Evolutionary conservation across 2,888 invertebrate genomes (phyloP), one percentile per base, ranked within the genome.

Genomic region (Cloeon dipterum): DNA sequence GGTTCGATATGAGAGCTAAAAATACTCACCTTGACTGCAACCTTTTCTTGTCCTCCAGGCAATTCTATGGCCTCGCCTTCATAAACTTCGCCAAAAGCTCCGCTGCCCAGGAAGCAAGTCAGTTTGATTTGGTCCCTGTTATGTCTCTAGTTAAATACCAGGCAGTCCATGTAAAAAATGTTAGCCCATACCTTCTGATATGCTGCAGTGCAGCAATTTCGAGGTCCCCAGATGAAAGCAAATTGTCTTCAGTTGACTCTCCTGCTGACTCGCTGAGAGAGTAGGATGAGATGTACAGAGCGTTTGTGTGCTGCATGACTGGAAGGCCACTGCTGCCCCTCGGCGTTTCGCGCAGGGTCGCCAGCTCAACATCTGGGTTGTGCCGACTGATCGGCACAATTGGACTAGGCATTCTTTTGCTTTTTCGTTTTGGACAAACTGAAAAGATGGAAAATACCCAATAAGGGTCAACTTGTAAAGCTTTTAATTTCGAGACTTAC

Each of bases 41-140:
- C 88, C 50, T 75, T 74, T 14, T 70, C 75, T 39, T 71, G 71
- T 19, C 49, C 48, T 11, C 29, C 32, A 13, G 25, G 5, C 32
- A 77, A 60, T 45, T 75, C 69, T 44, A 70, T 67, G 0, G 86
- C 82, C 41, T 77, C 65, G 1, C 94, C 96, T 60, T 91, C 88
- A 53, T 82, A 91, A 2, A 96, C 96, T 58, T 94, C 91, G 1
- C 96, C 96, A 51, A 96, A 98, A 1, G 93, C 93, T 0, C 96
- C 96, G 40, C 85, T 82, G 1, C 94, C 96, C 37, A 98, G 63
- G 52, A 89, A 86, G 50, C 83, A 83, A 11, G 74, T 75, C 20
- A 89, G 59, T 0, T 76, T 78, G 39, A 96, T 78, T 52, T 89
- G 85, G 43, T 79, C 81, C 41, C 82, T 68, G 5, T n/a, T n/a